Base-by-base conservation (phyloP, 2,888 invertebrate genomes). In the Strigamia crassipes region DNA sequence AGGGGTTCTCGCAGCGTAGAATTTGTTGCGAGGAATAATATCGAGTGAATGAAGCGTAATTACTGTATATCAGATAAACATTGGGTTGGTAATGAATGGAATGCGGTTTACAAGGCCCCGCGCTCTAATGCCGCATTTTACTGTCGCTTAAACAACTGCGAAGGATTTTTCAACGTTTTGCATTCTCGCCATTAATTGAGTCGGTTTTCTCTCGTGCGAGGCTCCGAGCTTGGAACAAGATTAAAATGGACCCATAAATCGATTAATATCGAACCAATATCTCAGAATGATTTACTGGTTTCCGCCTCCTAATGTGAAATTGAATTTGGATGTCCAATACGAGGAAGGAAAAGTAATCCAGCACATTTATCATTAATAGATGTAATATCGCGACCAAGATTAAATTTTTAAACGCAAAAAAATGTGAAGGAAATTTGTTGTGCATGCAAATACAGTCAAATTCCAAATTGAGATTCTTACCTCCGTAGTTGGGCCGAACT, bases 401-500 rank as follows among this genome's bases (percentile, higher is more conserved):
- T 15, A 73, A 73, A 31, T n/a, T n/a, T n/a, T n/a, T n/a, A n/a
- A n/a, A n/a, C n/a, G n/a, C n/a, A n/a, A n/a, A n/a, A n/a, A n/a
- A n/a, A n/a, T n/a, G n/a, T n/a, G n/a, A n/a, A n/a, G n/a, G n/a
- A n/a, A n/a, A n/a, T n/a, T n/a, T n/a, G n/a, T n/a, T n/a, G n/a
- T n/a, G n/a, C n/a, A n/a, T n/a, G n/a, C n/a, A n/a, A n/a, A n/a
- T n/a, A n/a, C n/a, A n/a, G n/a, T n/a, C n/a, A n/a, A n/a, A n/a
- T n/a, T n/a, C n/a, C n/a, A n/a, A n/a, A n/a, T n/a, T n/a, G n/a
- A n/a, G n/a, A n/a, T n/a, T 89, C 93, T 92, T 91, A 96, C 96
- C 96, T 94, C 96, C 96, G 91, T 97, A 97, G 91, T 97, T 96
- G 89, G 97, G 97, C 91, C 97, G 94, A 93, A 97, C 95, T 93